phyloP scores from a whole-genome alignment of 2,797 vertebrate species.

The Chaunax sp. region DNA sequence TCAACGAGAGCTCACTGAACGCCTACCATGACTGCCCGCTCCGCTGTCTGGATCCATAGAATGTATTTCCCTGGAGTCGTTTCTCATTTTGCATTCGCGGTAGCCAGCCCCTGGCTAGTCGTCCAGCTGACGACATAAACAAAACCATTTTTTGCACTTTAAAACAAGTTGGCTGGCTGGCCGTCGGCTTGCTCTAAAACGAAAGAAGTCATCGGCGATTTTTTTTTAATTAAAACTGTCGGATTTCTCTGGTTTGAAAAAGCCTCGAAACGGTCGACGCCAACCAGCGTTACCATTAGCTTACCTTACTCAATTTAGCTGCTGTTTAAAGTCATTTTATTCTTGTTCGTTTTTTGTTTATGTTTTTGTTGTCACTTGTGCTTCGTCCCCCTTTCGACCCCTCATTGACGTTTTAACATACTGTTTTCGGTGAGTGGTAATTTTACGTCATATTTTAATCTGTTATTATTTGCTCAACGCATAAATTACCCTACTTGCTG shows the following conservation, averaged over 20 bases:
- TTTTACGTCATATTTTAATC: conserved; percentile 26
- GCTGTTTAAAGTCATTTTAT: conserved; percentile 66
- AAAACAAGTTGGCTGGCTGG: conserved; percentile 77
- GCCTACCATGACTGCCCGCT: conserved; percentile 79
- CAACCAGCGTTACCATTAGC: conserved; percentile 49
- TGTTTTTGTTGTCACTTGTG: conserved; percentile 67
- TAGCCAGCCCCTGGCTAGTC: conserved; percentile 72
- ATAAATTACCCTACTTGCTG: conserved; percentile 56
- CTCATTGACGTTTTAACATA: conserved; percentile 60
- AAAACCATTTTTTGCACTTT: conserved; percentile 83
- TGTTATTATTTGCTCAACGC: conserved; percentile 36
- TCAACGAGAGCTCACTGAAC: conserved; percentile 80
- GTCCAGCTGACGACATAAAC: conserved; percentile 76
- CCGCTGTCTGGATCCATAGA: conserved; percentile 78
- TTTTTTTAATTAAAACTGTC: conserved; percentile 61
- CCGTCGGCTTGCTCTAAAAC: conserved; percentile 59
- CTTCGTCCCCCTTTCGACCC: conserved; percentile 56
- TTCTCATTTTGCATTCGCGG: conserved; percentile 71
- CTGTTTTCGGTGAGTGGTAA: conserved; percentile 36
- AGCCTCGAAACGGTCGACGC: conserved; percentile 51
- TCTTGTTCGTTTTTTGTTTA: conserved; percentile 43
- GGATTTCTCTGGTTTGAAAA: conserved; percentile 60
- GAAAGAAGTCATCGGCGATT: conserved; percentile 61
- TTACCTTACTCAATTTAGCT: conserved; percentile 56
- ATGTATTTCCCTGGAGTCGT: conserved; percentile 79